Evolutionary conservation across 2,888 invertebrate species (phyloP), one percentile per base, ranked within the genome.

Genomic region (Rhodophaea formosa): DNA sequence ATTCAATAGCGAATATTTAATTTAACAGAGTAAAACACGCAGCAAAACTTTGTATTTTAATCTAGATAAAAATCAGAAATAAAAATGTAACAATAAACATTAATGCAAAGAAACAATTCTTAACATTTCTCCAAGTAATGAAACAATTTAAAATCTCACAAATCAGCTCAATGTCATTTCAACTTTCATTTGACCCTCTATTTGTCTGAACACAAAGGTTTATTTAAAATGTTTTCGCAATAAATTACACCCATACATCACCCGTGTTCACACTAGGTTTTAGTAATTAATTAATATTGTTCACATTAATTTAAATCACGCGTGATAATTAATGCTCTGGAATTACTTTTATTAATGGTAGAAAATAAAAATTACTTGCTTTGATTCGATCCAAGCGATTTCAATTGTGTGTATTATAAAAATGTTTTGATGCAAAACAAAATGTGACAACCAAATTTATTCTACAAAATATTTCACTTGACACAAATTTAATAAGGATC

Each of bases 241-340:
- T 51, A 51, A 51, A 51, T 51, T 51, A 51, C 51, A 35, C 12
- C 35, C 51, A 16, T 51, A n/a, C 35, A 35, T 35, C 51, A 51
- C 51, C 17, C 51, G 35, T 35, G 51, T 51, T 51, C 51, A 51
- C 51, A 51, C 51, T 51, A 51, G 17, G 15, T 35, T 51, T 35
- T 51, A 10, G 51, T 10, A 35, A 51, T 51, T 51, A 51, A 51
- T 51, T 51, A 51, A 35, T 51, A 51, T 51, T 51, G 51, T 51
- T 51, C 35, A 35, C 51, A 51, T 51, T 35, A 51, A 51, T 39
- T 51, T 51, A 35, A 51, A 51, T 51, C 49, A 35, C 49, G 8
- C 16, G 10, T 16, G 45, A 10, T 51, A 51, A 51, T 51, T 51
- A 35, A 32, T 10, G 32, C 32, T 16, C 10, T 10, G 8, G 30